A percentile compares a stretch with the other conserved stretches of the same genome.
These are phyloP conservation scores for Cephus nigrinus DNA, from an alignment of 2,888 invertebrate genomes.

Conservation along the genomic window DNA sequence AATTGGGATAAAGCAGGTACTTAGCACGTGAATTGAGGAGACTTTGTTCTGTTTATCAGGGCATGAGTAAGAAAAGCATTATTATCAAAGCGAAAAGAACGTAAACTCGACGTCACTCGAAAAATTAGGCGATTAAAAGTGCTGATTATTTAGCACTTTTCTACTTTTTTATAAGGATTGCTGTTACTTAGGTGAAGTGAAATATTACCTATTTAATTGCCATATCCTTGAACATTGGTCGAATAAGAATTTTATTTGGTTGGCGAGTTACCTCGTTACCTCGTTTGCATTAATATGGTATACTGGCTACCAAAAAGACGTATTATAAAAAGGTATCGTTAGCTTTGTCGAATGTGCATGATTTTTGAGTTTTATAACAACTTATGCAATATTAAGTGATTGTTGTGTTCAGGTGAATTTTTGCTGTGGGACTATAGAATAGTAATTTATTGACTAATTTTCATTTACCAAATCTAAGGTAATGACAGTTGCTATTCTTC, in stretches of 20 bases:
- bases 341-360: background rate
- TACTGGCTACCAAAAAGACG: conserved; percentile 55
- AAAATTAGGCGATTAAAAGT: background rate
- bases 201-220: background rate
- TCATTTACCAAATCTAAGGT: background rate
- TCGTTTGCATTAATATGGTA: conserved; percentile 46
- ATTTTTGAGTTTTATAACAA: background rate
- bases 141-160: background rate
- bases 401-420: background rate
- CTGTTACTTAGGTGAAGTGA: background rate
- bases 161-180: background rate
- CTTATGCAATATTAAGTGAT: background rate
- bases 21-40: background rate
- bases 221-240: background rate
- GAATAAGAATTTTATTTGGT: background rate
- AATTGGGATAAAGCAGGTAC: background rate
- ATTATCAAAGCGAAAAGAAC: background rate
- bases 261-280: background rate
- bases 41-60: background rate
- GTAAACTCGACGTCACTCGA: background rate
- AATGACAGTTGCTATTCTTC: background rate
- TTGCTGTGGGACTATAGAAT: background rate
- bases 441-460: background rate
- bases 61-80: background rate
- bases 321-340: conserved; percentile 52